These are phyloP conservation scores for Trachops cirrhosus DNA, from an alignment of 2,797 vertebrate genomes.

Conservation along the genomic window DNA sequence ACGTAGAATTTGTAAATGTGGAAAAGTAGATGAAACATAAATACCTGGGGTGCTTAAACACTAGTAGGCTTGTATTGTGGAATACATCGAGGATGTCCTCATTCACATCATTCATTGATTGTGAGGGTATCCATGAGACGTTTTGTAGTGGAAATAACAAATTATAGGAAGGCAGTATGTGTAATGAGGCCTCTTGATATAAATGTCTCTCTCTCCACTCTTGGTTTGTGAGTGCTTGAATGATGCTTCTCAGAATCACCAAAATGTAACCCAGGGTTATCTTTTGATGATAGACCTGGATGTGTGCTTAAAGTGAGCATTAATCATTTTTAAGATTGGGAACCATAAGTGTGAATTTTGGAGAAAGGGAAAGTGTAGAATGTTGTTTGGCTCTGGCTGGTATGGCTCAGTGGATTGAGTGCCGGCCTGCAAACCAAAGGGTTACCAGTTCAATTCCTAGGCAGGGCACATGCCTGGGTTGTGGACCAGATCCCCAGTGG, in stretches of 20 bases:
- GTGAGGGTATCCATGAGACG: neutral
- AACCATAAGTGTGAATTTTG: neutral
- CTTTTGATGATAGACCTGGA: neutral
- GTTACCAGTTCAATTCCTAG: no score
- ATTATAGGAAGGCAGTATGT: neutral
- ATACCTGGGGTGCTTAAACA: neutral
- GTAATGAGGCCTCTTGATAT: neutral
- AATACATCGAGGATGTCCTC: neutral
- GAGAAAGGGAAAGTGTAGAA: neutral
- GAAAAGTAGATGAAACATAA: slow-evolving; percentile 18
- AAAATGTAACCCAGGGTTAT: neutral
- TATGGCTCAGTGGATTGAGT: no score
- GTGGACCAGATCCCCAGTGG: no score
- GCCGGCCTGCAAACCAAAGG: no score
- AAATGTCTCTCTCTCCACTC: neutral
- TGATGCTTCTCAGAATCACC: neutral
- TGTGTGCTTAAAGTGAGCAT: neutral
- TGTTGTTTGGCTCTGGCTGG: neutral
- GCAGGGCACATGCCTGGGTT: no score
- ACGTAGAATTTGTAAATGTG: neutral
- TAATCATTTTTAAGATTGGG: neutral
- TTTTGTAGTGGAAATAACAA: neutral
- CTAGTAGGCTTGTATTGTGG: neutral
- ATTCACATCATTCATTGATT: neutral
- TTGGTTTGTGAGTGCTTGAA: neutral